Evolutionary conservation across 2,888 invertebrate genomes (phyloP).

Genomic region (Drosophila formosana): DNA sequence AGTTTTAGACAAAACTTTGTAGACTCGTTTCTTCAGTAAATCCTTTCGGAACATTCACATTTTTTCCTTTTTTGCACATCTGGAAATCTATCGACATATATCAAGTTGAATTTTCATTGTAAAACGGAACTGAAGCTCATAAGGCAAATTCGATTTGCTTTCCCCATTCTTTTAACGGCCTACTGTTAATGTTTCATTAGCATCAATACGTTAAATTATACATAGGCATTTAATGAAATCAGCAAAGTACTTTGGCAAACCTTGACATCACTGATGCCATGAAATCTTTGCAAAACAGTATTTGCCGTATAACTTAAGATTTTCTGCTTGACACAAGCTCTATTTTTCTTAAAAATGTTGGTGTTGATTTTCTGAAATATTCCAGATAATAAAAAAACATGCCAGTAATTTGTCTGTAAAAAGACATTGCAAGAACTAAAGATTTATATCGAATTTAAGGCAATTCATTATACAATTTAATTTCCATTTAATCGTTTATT

Average conservation of each 20-base stretch:
- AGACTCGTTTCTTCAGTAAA: not conserved
- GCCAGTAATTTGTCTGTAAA: not conserved
- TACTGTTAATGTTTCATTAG: constrained; percentile 14
- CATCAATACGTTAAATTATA: constrained; percentile 13
- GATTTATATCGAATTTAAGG: not conserved
- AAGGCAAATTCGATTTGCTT: not conserved
- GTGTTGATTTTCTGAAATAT: too few species aligned
- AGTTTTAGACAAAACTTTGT: constrained; percentile 5
- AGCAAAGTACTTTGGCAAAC: constrained; percentile 4
- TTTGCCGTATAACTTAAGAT: not conserved
- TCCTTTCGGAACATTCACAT: not conserved
- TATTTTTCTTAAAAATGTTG: too few species aligned
- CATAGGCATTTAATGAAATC: constrained; percentile 8
- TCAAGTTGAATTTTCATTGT: not conserved
- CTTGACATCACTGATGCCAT: constrained; percentile 11
- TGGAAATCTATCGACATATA: not conserved
- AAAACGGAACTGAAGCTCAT: not conserved
- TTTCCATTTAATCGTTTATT: constrained; percentile 23
- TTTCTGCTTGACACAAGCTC: not conserved
- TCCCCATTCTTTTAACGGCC: constrained; percentile 5
- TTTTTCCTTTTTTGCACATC: not conserved
- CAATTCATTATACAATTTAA: constrained; percentile 9
- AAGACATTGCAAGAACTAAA: constrained; percentile 1
- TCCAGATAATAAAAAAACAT: too few species aligned
- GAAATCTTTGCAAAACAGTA: constrained; percentile 2